Conservation (phyloP, 2,113 vertebrate species). For the Thunnus thynnus region DNA sequence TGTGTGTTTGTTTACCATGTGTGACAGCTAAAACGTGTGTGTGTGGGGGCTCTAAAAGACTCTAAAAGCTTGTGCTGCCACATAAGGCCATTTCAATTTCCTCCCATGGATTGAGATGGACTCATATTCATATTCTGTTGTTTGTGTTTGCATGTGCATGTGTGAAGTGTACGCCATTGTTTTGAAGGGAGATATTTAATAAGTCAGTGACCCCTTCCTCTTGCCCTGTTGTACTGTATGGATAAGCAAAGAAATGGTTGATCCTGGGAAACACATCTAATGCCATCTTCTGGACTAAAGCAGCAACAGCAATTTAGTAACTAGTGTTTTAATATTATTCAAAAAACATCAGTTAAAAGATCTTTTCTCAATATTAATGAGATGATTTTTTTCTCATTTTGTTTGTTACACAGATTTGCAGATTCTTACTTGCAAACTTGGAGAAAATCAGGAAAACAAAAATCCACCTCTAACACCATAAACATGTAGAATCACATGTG, state of each 20-base stretch:
- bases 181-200: constrained; percentile 4
- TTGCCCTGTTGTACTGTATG: background rate
- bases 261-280: constrained; percentile 41
- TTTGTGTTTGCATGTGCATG: constrained; percentile 55
- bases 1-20: constrained; percentile 23
- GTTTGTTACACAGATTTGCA: too few species aligned
- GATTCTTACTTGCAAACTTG: background rate
- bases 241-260: constrained; percentile 3
- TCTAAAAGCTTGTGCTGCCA: constrained; percentile 11
- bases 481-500: background rate
- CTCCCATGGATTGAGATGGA: constrained; percentile 23
- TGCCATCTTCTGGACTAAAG: constrained; percentile 75
- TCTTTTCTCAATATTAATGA: background rate
- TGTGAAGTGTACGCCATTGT: constrained; percentile 2
- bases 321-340: background rate
- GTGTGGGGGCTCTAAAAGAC: background rate
- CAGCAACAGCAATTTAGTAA: constrained; percentile 20
- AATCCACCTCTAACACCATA: background rate
- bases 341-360: background rate
- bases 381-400: too few species aligned
- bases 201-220: background rate
- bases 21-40: constrained; percentile 13
- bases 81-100: constrained; percentile 20
- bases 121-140: constrained; percentile 12
- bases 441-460: background rate